Evolutionary conservation across 2,888 invertebrate genomes (phyloP).

Genomic region (Lydus trimaculatus): DNA sequence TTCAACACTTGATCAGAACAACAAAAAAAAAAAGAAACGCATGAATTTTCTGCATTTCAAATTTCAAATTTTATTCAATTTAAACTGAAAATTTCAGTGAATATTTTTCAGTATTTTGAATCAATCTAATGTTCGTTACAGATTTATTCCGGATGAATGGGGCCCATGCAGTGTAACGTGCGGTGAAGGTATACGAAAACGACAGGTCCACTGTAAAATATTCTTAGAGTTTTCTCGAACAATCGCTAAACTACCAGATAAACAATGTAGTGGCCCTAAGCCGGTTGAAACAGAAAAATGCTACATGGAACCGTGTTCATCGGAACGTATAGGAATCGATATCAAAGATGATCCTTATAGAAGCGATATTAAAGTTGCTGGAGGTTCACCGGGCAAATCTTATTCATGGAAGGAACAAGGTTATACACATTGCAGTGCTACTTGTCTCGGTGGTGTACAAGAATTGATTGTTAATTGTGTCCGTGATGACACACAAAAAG

Average conservation of each 20-base stretch:
- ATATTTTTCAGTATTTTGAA: slow-evolving; percentile 27
- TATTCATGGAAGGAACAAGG: slow-evolving; percentile 91
- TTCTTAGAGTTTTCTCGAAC: slow-evolving; percentile 91
- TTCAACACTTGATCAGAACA: background rate
- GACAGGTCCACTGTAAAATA: slow-evolving; percentile 93
- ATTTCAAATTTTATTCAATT: background rate
- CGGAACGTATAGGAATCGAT: slow-evolving; percentile 57
- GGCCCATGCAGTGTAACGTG: slow-evolving; percentile 86
- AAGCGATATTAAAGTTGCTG: slow-evolving; percentile 45
- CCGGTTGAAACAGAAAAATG: slow-evolving; percentile 85
- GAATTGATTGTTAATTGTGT: slow-evolving; percentile 90
- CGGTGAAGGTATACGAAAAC: slow-evolving; percentile 86
- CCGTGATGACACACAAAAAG: slow-evolving; percentile 84
- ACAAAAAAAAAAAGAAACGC: no score
- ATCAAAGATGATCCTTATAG: slow-evolving; percentile 64
- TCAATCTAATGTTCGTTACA: slow-evolving; percentile 57
- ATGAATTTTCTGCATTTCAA: slow-evolving; percentile 13
- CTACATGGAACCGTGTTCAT: slow-evolving; percentile 78
- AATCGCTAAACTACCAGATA: slow-evolving; percentile 86
- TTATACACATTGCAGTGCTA: slow-evolving; percentile 92
- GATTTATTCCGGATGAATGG: slow-evolving; percentile 94
- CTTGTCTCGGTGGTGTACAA: slow-evolving; percentile 89
- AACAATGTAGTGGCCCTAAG: slow-evolving; percentile 85
- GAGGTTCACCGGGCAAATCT: slow-evolving; percentile 71
- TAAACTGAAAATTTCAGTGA: slow-evolving; percentile 2